Evolutionary conservation across 2,888 invertebrate genomes (phyloP).

Genomic region (Eupeodes luniger): DNA sequence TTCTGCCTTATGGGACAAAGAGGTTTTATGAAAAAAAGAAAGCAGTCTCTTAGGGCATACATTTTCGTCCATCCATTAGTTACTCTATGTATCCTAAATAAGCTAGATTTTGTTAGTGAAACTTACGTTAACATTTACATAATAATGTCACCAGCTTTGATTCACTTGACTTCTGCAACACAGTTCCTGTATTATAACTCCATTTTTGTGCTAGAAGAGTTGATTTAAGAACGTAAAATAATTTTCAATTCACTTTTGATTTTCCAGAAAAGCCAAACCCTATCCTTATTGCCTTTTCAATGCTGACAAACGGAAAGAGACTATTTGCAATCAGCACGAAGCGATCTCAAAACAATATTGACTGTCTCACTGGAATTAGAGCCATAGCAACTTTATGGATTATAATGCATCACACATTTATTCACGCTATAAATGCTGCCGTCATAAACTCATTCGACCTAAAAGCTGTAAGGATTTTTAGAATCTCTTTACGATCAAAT

Average conservation of each 20-base stretch:
- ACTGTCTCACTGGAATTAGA: conserved; percentile 34
- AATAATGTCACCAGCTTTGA: no score
- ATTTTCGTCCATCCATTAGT: no score
- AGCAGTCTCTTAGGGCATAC: no score
- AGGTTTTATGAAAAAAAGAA: no score
- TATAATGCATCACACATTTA: conserved; percentile 8
- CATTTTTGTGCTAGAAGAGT: no score
- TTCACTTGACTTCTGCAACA: no score
- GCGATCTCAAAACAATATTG: conserved; percentile 39
- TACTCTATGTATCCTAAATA: no score
- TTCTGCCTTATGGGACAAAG: no score
- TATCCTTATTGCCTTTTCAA: conserved; percentile 36
- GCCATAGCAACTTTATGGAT: conserved; percentile 49
- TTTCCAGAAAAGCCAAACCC: conserved; percentile 14
- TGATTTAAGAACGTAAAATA: no score
- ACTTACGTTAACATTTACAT: no score
- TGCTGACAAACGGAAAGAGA: conserved; percentile 51
- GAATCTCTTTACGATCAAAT: neutral
- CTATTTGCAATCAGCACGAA: conserved; percentile 53
- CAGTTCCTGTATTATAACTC: no score
- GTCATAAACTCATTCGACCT: conserved; percentile 13
- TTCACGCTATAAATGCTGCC: neutral
- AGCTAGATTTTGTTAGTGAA: no score
- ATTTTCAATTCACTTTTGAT: neutral
- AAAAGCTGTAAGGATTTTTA: neutral